Evolutionary conservation across 2,888 invertebrate genomes (phyloP).

Genomic region (Taenaris catops): DNA sequence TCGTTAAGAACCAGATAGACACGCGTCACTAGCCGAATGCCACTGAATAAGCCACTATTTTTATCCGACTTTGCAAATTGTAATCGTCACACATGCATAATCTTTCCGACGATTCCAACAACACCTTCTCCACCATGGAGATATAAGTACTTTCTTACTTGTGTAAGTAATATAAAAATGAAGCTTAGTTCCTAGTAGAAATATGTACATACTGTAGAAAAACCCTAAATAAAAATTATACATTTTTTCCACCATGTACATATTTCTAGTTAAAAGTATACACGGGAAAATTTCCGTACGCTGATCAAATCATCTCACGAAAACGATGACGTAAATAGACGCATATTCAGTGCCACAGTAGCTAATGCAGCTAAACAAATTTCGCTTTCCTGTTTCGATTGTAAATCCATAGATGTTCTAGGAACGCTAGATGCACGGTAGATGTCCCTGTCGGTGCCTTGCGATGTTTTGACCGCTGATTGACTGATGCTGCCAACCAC

Average conservation of each 20-base stretch:
- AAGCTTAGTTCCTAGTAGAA: too few relatives aligned
- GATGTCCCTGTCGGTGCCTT: slow-evolving; percentile 30
- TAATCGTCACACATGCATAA: not conserved
- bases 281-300: too few relatives aligned
- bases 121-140: too few relatives aligned
- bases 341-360: slow-evolving; percentile 15
- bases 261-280: too few relatives aligned
- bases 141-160: too few relatives aligned
- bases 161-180: too few relatives aligned
- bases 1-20: slow-evolving; percentile 67
- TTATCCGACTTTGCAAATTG: slow-evolving; percentile 11
- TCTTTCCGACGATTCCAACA: too few relatives aligned
- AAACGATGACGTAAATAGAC: slow-evolving; percentile 4
- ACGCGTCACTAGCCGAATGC: slow-evolving; percentile 33
- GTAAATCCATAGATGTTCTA: slow-evolving; percentile 36
- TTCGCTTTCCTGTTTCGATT: slow-evolving; percentile 28
- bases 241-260: too few relatives aligned
- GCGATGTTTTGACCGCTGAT: slow-evolving; percentile 69
- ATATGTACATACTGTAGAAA: not conserved
- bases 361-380: slow-evolving; percentile 24
- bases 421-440: slow-evolving; percentile 36
- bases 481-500: slow-evolving; percentile 55
- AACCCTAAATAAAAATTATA: too few relatives aligned
- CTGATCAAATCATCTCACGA: too few relatives aligned
- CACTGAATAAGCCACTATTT: slow-evolving; percentile 21